Percentiles rank a stretch among this genome's conserved stretches.
Conservation (phyloP, 2,113 vertebrate genomes). For the Tylochromis polylepis region DNA sequence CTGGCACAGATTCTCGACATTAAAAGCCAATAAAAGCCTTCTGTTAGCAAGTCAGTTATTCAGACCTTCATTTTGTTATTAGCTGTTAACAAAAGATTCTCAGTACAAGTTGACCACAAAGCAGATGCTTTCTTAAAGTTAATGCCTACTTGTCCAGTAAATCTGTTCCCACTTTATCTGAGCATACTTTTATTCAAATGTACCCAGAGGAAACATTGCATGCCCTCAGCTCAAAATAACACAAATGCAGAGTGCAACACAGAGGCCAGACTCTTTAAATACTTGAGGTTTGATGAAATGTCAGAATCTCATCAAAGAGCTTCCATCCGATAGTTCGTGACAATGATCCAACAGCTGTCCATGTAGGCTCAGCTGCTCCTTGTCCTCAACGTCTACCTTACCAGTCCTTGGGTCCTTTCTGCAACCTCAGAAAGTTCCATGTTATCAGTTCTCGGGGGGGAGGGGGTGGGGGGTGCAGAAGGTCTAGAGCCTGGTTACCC, state of each 20-base stretch:
- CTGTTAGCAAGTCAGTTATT: background rate
- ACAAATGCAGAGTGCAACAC: background rate
- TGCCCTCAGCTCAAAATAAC: background rate
- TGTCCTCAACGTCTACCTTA: background rate
- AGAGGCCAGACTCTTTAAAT: constrained; percentile 10
- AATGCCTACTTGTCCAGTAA: constrained; percentile 20
- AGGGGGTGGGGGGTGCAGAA: background rate
- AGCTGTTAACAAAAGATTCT: constrained; percentile 14
- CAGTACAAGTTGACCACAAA: background rate
- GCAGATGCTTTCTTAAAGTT: constrained; percentile 24
- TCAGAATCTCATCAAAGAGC: constrained; percentile 23
- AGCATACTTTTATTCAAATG: background rate
- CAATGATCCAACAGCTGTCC: constrained; percentile 38
- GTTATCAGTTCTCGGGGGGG: background rate
- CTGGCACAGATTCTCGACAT: background rate
- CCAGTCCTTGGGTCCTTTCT: background rate
- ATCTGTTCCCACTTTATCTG: constrained; percentile 28
- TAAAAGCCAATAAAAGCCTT: background rate
- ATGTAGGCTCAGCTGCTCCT: constrained; percentile 17
- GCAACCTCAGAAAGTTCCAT: background rate
- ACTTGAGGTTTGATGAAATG: constrained; percentile 1
- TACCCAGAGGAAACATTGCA: background rate
- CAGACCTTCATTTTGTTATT: background rate
- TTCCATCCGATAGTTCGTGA: background rate
- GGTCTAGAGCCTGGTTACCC: background rate